phyloP scores from a whole-genome alignment of 92 coral and sea anemone genomes.

The Chrysogorgia sp. region DNA sequence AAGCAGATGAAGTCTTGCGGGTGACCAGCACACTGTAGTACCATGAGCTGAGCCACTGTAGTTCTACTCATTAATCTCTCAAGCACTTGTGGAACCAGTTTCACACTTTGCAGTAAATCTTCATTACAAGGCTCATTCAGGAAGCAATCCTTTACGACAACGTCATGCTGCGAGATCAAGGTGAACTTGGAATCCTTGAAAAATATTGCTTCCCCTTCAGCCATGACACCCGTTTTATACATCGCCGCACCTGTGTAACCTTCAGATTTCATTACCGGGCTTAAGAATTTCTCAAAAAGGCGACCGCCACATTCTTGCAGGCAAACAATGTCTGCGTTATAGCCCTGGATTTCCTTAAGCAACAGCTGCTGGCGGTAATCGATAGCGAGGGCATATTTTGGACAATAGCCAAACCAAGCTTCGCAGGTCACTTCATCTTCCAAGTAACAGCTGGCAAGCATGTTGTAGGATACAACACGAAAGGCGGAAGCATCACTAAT shows the following conservation, averaged over 20 bases:
- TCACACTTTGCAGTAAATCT: slow-evolving; percentile 64
- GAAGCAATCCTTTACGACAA: slow-evolving; percentile 65
- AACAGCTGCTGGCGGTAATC: slow-evolving; percentile 87
- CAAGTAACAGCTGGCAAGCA: slow-evolving; percentile 85
- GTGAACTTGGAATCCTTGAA: slow-evolving; percentile 73
- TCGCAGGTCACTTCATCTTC: slow-evolving; percentile 78
- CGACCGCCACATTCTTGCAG: slow-evolving; percentile 91
- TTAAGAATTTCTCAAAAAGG: slow-evolving; percentile 59
- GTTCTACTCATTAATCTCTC: slow-evolving; percentile 69
- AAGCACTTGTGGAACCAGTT: slow-evolving; percentile 65
- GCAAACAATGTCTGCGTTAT: slow-evolving; percentile 88
- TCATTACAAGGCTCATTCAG: slow-evolving; percentile 62
- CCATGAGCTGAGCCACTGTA: slow-evolving; percentile 71
- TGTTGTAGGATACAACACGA: slow-evolving; percentile 81
- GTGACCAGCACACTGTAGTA: slow-evolving; percentile 55
- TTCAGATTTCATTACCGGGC: slow-evolving; percentile 70
- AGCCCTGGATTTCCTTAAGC: slow-evolving; percentile 85
- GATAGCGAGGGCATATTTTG: slow-evolving; percentile 81
- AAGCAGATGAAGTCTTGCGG: slow-evolving; percentile 65
- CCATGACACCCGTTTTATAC: slow-evolving; percentile 84
- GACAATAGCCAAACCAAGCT: slow-evolving; percentile 80
- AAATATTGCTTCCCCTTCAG: slow-evolving; percentile 92
- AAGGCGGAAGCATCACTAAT: slow-evolving; percentile 54
- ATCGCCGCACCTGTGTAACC: slow-evolving; percentile 75
- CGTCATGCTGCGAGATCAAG: slow-evolving; percentile 69